Evolutionary conservation across 64 coral and sea anemone genomes (phyloP).

Genomic region (Trachythela sp.): DNA sequence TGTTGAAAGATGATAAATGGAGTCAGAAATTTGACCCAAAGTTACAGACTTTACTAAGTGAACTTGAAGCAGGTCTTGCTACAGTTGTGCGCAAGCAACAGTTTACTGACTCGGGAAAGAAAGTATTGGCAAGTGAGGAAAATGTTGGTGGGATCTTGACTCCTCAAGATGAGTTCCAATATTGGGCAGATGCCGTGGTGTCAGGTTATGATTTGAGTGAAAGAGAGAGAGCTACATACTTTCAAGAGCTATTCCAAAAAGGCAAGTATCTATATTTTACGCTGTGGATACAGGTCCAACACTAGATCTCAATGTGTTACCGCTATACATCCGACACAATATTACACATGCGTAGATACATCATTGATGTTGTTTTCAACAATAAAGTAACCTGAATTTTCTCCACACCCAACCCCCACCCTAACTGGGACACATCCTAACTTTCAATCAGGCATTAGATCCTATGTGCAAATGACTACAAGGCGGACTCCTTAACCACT

Average conservation of each 20-base stretch:
- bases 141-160: constrained; percentile 84
- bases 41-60: constrained; percentile 89
- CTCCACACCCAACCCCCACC: too few species aligned
- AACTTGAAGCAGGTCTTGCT: constrained; percentile 85
- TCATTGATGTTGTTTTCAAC: too few species aligned
- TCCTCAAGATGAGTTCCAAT: constrained; percentile 97
- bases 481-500: too few species aligned
- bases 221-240: constrained; percentile 84
- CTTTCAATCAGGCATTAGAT: too few species aligned
- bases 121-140: constrained; percentile 43
- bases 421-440: too few species aligned
- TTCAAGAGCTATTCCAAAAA: constrained; percentile 98
- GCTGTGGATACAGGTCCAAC: constrained; percentile 2
- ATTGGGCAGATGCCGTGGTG: constrained; percentile 87
- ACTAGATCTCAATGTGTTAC: too few species aligned
- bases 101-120: constrained; percentile 20
- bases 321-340: too few species aligned
- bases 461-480: too few species aligned
- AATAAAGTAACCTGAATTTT: too few species aligned
- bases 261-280: constrained; percentile 25
- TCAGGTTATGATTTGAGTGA: constrained; percentile 96
- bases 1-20: constrained; percentile 97
- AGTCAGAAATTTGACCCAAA: constrained; percentile 97
- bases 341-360: too few species aligned
- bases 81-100: constrained; percentile 91